phyloP scores from a whole-genome alignment of 2,888 invertebrate species.

The Gastracanthus pulcherrimus region DNA sequence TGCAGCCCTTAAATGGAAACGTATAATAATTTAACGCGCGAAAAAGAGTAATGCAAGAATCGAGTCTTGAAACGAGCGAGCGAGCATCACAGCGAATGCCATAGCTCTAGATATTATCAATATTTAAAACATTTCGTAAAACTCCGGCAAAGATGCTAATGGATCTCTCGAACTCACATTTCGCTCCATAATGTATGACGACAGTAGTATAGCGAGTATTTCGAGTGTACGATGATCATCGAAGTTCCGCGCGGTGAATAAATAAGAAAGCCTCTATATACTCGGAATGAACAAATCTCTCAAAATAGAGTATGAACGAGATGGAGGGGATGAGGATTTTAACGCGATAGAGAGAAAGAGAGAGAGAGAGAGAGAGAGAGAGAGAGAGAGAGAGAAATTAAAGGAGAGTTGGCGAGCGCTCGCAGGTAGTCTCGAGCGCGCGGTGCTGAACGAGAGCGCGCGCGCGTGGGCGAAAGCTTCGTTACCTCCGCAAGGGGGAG shows the following conservation, averaged over 20 bases:
- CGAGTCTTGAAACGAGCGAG: too few relatives aligned
- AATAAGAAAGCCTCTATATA: not conserved
- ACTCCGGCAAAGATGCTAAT: not conserved
- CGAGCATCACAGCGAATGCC: too few relatives aligned
- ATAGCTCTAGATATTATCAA: too few relatives aligned
- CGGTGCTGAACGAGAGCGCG: too few relatives aligned
- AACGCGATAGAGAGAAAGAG: not conserved
- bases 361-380: not conserved
- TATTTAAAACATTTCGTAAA: not conserved
- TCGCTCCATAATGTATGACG: not conserved
- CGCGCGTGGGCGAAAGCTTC: constrained; percentile 11
- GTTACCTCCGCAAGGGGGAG: constrained; percentile 19
- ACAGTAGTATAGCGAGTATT: too few relatives aligned
- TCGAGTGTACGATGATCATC: too few relatives aligned
- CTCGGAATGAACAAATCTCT: not conserved
- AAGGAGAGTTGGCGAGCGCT: not conserved
- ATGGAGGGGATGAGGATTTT: too few relatives aligned
- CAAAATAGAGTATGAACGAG: not conserved
- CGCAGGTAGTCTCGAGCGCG: not conserved
- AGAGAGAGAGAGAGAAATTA: not conserved
- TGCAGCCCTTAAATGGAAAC: too few relatives aligned
- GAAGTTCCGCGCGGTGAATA: not conserved
- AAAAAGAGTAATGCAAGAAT: too few relatives aligned
- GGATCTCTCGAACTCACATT: not conserved
- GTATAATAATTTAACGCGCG: too few relatives aligned